Conservation (phyloP, 1,140 invertebrate species). For the Manduca sexta region DNA sequence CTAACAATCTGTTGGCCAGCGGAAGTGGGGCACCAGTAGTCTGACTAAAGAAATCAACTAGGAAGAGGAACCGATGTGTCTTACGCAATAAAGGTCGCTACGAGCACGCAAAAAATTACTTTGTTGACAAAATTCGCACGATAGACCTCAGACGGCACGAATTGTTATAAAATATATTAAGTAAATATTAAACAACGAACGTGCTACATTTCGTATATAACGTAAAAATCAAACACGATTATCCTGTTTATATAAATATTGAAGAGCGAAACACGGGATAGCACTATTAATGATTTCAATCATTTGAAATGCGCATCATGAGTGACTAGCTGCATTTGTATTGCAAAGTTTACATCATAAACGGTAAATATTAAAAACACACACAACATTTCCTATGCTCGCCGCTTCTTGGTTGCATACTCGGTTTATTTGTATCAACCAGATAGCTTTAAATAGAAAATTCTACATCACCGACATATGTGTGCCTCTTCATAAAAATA, state of each 20-base stretch:
- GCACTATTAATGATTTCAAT: background rate
- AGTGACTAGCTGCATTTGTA: background rate
- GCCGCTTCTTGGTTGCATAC: background rate
- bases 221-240: background rate
- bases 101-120: slow-evolving; percentile 29
- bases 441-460: no score
- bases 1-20: slow-evolving; percentile 9
- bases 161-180: slow-evolving; percentile 3
- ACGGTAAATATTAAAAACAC: background rate
- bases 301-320: background rate
- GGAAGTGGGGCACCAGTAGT: slow-evolving; percentile 31
- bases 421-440: background rate
- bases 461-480: no score
- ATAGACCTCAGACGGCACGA: slow-evolving; percentile 4
- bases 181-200: background rate
- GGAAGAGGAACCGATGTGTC: slow-evolving; percentile 47
- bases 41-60: slow-evolving; percentile 23
- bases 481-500: no score
- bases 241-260: background rate
- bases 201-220: background rate
- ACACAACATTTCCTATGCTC: background rate
- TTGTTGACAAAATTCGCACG: slow-evolving; percentile 24
- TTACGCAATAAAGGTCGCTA: slow-evolving; percentile 42
- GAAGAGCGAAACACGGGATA: no score
- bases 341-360: background rate